Evolutionary conservation across 2,113 vertebrate genomes (phyloP).

Genomic region (Pluvialis apricaria): DNA sequence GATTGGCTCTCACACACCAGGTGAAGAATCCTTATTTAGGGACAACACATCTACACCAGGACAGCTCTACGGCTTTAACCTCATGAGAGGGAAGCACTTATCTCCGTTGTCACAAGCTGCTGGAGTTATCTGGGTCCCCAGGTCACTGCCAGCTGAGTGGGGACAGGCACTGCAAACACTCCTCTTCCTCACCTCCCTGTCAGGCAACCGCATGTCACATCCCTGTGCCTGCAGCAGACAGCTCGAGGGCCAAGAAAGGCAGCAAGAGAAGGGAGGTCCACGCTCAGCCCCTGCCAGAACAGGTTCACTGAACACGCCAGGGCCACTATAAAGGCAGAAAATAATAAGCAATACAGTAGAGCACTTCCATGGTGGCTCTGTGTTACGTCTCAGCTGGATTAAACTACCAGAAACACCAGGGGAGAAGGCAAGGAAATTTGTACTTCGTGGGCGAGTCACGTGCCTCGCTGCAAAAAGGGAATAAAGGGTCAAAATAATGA

Average conservation of each 20-base stretch:
- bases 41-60: neutral
- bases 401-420: neutral
- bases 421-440: neutral
- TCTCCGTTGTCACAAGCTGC: neutral
- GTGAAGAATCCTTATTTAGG: neutral
- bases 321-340: neutral
- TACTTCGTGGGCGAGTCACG: neutral
- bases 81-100: neutral
- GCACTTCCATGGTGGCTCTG: neutral
- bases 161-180: neutral
- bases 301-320: fast-evolving
- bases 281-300: fast-evolving
- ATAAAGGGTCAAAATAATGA: neutral
- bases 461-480: neutral
- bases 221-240: neutral
- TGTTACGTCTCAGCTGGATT: neutral
- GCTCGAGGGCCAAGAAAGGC: neutral
- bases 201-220: neutral
- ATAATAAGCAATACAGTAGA: neutral
- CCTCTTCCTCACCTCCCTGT: neutral
- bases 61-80: neutral
- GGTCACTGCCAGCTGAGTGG: neutral
- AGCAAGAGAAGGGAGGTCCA: neutral
- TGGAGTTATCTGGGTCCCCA: neutral
- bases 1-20: neutral